phyloP scores from a whole-genome alignment of 2,797 vertebrate genomes.

The Danio aesculapii region DNA sequence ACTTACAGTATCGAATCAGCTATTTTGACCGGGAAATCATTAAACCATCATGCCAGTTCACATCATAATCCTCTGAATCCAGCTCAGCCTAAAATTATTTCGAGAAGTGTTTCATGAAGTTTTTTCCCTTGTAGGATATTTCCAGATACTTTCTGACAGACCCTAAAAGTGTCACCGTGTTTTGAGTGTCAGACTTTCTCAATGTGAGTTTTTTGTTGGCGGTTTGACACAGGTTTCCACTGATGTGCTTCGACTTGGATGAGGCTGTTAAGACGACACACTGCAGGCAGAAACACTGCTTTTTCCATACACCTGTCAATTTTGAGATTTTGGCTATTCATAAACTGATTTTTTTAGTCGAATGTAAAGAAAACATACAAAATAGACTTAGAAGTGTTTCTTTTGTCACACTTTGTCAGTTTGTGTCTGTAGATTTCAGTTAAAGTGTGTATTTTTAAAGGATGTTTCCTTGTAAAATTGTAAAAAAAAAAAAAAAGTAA shows the following conservation, averaged over 20 bases:
- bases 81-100: slow-evolving; percentile 15
- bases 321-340: no score
- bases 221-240: slow-evolving; percentile 37
- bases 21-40: not conserved
- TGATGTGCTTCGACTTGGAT: slow-evolving; percentile 35
- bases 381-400: no score
- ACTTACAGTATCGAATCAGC: not conserved
- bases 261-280: no score
- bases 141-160: slow-evolving; percentile 27
- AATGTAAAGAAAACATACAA: no score
- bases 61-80: slow-evolving; percentile 3
- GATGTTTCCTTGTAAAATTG: no score
- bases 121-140: slow-evolving; percentile 32
- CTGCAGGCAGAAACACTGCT: no score
- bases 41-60: slow-evolving; percentile 6
- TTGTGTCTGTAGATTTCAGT: no score
- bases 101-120: slow-evolving; percentile 37
- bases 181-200: slow-evolving; percentile 38
- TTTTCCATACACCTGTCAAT: no score
- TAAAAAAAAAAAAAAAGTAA: no score
- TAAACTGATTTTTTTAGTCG: no score
- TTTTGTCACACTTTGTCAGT: no score
- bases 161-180: slow-evolving; percentile 31
- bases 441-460: no score
- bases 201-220: slow-evolving; percentile 32